Evolutionary conservation across 2,797 vertebrate genomes (phyloP), one percentile per base, ranked within the genome.

Genomic region (Xiphophorus birchmanni): DNA sequence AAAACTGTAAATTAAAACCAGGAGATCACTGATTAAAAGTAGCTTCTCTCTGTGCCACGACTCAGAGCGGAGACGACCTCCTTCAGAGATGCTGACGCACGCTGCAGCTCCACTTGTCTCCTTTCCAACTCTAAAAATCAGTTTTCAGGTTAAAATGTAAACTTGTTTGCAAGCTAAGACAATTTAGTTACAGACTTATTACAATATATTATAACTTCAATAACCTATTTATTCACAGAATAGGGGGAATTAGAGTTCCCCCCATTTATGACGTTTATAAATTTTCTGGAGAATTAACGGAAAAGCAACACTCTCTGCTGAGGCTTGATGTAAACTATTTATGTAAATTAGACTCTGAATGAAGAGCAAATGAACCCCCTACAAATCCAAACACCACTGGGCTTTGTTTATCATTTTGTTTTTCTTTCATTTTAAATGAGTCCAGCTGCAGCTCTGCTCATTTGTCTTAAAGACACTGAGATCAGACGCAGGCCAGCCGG

Each of bases 121-220:
- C 84, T 86, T 60, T 92, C 50, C 40, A 95, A 52, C 58, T 93
- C 96, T 96, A 90, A 29, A 58, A 80, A 85, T 86, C 82, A 13
- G 23, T 12, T 35, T 2, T 58, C 5, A 4, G 15, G 78, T 21
- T 69, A 23, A 75, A 35, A 29, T 72, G 13, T 47, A 1, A n/a
- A 40, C 56, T 35, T 26, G 32, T 3, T 40, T 26, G 18, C 2
- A 65, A 63, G 29, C 15, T 4, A 58, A 35, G 15, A 32, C 18
- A 10, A 74, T 12, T 37, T 10, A 5, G 26, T 7, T 8, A 54
- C 2, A 48, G 40, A 26, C 0, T 8, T 23, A 15, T 58, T 58
- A 10, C 52, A 26, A 48, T 17, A 48, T 26, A n/a, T 58, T 58
- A 12, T 12, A 58, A 18, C 60, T 18, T 35, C 6, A 32, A 60